Evolutionary conservation across 2,888 invertebrate species (phyloP), one percentile per base, ranked within the genome.

Genomic region (Gandaritis pyraliata): DNA sequence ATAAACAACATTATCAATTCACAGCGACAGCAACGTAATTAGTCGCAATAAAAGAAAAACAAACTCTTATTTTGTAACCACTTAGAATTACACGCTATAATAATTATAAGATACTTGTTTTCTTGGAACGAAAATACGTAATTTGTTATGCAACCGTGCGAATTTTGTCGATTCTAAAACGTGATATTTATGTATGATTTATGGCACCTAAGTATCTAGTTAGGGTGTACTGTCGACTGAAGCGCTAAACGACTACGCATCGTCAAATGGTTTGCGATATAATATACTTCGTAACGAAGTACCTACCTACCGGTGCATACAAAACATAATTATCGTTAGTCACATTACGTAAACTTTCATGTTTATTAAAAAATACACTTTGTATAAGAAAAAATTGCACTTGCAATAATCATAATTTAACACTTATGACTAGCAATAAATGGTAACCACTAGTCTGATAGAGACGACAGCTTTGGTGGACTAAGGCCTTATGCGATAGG

Each of bases 151-250:
- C 76, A 85, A 87, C 70, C 60, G 61, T 74, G 73, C 76, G 72
- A 68, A 66, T 68, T 68, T 63, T 59, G 77, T 75, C 78, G 76
- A 82, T 78, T 84, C 76, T 71, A 73, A 76, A 70, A 68, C 64
- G 71, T 70, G 72, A 73, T 73, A 68, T 69, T 83, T 80, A 80
- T 71, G 75, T 79, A 85, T 90, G 89, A 90, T 90, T 85, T 87
- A 88, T 87, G 75, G 75, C 43, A 53, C 48, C 49, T 53, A n/a
- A n/a, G n/a, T n/a, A 61, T 54, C 23, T n/a, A 15, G 38, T 46
- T 55, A 50, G 15, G n/a, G 54, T 8, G 10, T 4, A 23, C 12
- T 15, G n/a, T 41, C 46, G 29, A 46, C 33, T 50, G 33, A 15
- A 62, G 48, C 58, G 33, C 47, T 41, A 33, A 16, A 33, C 8